Evolutionary conservation across 2,113 vertebrate species (phyloP), one percentile per base, ranked within the genome.

Genomic region (Seriola quinqueradiata): DNA sequence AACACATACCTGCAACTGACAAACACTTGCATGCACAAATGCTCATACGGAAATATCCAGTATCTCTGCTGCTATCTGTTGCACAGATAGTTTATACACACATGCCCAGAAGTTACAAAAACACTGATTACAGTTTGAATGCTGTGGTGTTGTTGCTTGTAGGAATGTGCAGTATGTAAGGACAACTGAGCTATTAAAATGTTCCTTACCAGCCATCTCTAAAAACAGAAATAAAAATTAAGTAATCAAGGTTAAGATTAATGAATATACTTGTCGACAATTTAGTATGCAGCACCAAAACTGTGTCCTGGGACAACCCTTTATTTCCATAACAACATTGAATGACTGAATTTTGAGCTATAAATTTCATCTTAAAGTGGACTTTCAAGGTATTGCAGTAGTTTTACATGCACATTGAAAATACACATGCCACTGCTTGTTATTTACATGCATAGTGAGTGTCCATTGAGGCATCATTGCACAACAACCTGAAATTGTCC

Each of bases 391-490:
- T 34, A 46, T 8, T 52, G 6, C 52, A 58, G 1, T 23, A 11
- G 58, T 40, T 76, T 80, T 34, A 50, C 16, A 61, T 40, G 25
- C 10, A 68, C 3, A 58, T 50, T 54, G 19, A 73, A n/a, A 54
- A 52, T 8, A 17, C 12, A 14, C 61, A 34, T 46, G 52, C 67
- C 52, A 70, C 57, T 57, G 34, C 38, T 38, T 50, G 81, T 46
- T 75, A 66, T 79, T 71, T 52, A 46, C 61, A 72, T 61, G 55
- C 64, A 76, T 38, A 42, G 73, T 48, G 75, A 64, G 19, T 81
- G 72, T 89, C 84, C 76, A 83, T 64, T 79, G 34, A 74, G 58
- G 59, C 81, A 4, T 78, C 72, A 58, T 3, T 79, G 65, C 85
- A 75, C 34, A 69, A 77, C 69, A 75, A 65, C 58, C 70, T 73